Conservation (phyloP, 2,113 vertebrate species). For the Vulpes ferrilata region DNA sequence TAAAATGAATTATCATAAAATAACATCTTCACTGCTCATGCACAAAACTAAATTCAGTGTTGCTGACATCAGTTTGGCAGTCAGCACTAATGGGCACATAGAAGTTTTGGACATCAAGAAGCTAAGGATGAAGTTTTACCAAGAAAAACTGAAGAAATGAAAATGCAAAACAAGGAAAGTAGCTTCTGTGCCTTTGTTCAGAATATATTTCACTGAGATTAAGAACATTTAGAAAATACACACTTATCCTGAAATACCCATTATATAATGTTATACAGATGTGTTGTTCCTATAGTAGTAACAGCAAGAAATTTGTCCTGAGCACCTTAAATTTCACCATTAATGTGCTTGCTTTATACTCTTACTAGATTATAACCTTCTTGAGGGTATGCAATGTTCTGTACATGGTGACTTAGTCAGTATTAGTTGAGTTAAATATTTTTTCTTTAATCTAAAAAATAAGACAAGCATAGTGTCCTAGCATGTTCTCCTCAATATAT, state of each 20-base stretch:
- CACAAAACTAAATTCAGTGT: neutral
- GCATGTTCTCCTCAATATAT: neutral
- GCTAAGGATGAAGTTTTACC: neutral
- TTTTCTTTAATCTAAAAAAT: neutral
- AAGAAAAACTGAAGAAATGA: neutral
- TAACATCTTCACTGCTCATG: neutral
- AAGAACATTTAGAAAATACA: slow-evolving; percentile 38
- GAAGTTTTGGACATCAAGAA: neutral
- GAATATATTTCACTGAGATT: neutral
- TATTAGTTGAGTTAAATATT: neutral
- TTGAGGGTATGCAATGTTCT: neutral
- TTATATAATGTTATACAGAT: neutral
- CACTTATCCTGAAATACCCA: slow-evolving; percentile 6
- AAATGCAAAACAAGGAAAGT: neutral
- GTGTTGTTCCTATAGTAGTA: neutral
- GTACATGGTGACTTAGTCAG: neutral
- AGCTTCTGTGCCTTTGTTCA: neutral
- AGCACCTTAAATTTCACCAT: neutral
- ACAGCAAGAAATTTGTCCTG: neutral
- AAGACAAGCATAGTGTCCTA: neutral
- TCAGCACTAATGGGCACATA: neutral
- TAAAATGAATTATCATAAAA: neutral
- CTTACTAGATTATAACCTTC: neutral
- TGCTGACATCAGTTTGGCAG: neutral
- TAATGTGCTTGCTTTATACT: neutral